A percentile compares a stretch with the other conserved stretches of the same genome.
Evolutionary conservation across 2,888 invertebrate species (phyloP).

Genomic region (Parapristionchus giblindavisi): DNA sequence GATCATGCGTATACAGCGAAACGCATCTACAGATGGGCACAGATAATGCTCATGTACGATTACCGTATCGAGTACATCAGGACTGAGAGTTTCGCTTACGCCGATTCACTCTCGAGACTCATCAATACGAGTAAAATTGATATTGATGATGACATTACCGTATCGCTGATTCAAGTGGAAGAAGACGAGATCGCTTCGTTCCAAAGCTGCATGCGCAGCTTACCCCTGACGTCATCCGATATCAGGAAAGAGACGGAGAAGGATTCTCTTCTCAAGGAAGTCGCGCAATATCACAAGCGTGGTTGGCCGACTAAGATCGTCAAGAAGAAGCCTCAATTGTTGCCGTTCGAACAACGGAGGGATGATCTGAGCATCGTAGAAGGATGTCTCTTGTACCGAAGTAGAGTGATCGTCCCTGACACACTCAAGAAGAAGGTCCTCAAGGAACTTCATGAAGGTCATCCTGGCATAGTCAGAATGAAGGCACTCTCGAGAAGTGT

Average conservation of each 20-base stretch:
- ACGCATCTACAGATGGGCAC: constrained; percentile 57
- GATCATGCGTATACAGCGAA: constrained; percentile 64
- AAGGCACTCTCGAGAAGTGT: constrained; percentile 59
- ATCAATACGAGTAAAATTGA: constrained; percentile 17
- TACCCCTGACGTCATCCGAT: background rate
- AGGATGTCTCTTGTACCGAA: constrained; percentile 45
- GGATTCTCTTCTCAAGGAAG: background rate
- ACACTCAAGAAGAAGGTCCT: constrained; percentile 48
- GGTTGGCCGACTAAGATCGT: background rate
- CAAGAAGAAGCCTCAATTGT: background rate
- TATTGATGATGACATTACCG: constrained; percentile 38
- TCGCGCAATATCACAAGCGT: background rate
- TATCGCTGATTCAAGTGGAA: constrained; percentile 36
- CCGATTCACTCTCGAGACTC: constrained; percentile 67
- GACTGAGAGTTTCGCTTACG: constrained; percentile 64
- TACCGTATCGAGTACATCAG: constrained; percentile 64
- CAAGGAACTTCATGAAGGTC: constrained; percentile 57
- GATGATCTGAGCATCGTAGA: background rate
- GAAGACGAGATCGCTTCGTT: background rate
- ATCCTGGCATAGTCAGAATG: constrained; percentile 61
- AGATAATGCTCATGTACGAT: constrained; percentile 67
- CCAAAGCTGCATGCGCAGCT: background rate
- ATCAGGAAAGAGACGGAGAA: background rate
- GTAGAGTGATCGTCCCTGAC: constrained; percentile 60
- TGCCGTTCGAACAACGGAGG: background rate